Conservation (phyloP, 37 sponge, comb jelly and placozoan genomes). For the Beroe ovata region DNA sequence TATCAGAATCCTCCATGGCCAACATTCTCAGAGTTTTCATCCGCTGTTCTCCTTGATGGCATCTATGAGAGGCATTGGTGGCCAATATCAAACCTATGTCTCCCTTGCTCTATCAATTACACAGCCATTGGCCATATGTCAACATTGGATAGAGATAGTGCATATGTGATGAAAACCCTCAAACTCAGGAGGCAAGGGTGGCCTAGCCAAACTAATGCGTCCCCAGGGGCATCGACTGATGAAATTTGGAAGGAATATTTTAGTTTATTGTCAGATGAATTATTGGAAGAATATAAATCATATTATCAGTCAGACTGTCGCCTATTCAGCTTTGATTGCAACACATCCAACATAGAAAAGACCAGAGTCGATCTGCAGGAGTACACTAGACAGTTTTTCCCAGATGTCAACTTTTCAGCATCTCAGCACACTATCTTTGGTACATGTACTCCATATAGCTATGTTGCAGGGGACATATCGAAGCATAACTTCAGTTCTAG, state of each 20-base stretch:
- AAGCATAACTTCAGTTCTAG: too few relatives aligned
- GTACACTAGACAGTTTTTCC: too few relatives aligned
- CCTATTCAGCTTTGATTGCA: not conserved
- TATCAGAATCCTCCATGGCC: too few relatives aligned
- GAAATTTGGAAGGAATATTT: slow-evolving; percentile 1
- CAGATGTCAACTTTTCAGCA: too few relatives aligned
- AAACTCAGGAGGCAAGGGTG: not conserved
- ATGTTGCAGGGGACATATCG: too few relatives aligned
- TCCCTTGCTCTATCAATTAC: slow-evolving; percentile 9
- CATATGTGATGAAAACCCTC: not conserved
- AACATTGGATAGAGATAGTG: slow-evolving; percentile 3
- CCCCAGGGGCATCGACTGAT: not conserved
- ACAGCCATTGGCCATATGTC: not conserved
- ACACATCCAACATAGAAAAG: not conserved
- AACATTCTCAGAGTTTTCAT: slow-evolving; percentile 5
- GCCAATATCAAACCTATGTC: not conserved
- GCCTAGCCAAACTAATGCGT: not conserved
- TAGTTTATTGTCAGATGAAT: not conserved
- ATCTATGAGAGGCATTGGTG: not conserved
- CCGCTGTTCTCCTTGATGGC: not conserved
- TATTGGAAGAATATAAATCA: not conserved
- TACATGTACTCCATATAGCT: too few relatives aligned
- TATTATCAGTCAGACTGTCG: not conserved
- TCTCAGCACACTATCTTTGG: too few relatives aligned
- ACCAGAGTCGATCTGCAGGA: too few relatives aligned